These are phyloP conservation scores for Aramus guarauna DNA, from an alignment of 2,113 vertebrate species.

Conservation along the genomic window DNA sequence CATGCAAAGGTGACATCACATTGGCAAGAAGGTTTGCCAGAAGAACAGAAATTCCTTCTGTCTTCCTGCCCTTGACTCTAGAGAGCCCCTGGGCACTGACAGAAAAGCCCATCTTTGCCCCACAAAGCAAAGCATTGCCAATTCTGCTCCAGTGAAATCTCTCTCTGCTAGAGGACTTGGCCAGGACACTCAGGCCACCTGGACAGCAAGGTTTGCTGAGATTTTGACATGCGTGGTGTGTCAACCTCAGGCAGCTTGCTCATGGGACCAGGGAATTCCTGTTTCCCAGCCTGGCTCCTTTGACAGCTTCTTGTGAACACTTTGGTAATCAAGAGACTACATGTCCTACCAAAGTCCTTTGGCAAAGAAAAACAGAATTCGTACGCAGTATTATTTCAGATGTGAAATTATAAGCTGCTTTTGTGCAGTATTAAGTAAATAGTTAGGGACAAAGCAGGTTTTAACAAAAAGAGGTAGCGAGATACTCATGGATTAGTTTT, in stretches of 20 bases:
- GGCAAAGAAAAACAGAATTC: conserved; percentile 3
- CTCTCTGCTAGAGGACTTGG: not conserved
- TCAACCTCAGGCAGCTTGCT: not conserved
- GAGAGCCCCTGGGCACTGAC: not conserved
- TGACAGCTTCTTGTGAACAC: not conserved
- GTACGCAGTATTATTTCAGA: conserved; percentile 1
- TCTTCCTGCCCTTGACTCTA: not conserved
- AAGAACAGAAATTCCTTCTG: not conserved
- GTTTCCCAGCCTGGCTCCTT: not conserved
- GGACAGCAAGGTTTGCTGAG: not conserved
- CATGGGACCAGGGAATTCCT: not conserved
- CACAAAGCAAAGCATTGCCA: not conserved
- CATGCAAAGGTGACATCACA: not conserved
- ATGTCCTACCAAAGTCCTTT: not conserved
- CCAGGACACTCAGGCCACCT: not conserved
- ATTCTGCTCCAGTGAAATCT: not conserved
- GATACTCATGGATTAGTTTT: conserved; percentile 2
- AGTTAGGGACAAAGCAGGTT: conserved; percentile 26
- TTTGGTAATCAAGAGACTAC: not conserved
- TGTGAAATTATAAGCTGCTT: conserved; percentile 28
- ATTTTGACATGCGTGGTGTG: not conserved
- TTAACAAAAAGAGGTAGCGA: not conserved
- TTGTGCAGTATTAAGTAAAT: conserved; percentile 20
- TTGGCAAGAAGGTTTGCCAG: not conserved
- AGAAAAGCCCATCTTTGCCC: not conserved